Percentiles rank a stretch among this genome's conserved stretches.
These are phyloP conservation scores for Turritopsis rubra DNA, from an alignment of 30 jellyfish, hydroid and myxozoan species.

Conservation along the genomic window DNA sequence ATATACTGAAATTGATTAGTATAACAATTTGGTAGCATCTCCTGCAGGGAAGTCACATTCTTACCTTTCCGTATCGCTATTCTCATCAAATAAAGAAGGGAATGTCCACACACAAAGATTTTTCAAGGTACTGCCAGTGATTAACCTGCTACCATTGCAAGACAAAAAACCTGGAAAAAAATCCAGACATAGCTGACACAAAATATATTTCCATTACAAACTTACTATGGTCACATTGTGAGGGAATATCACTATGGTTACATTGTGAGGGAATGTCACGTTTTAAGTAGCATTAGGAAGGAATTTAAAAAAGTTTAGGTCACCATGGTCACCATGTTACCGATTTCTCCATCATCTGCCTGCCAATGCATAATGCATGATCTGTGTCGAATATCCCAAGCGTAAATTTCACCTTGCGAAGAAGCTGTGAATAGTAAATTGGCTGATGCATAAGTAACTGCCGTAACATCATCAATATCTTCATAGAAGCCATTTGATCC, in stretches of 20 bases:
- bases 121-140: conserved; percentile 72
- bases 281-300: no score
- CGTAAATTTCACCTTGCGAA: conserved; percentile 60
- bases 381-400: conserved; percentile 69
- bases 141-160: conserved; percentile 26
- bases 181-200: background rate
- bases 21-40: no score
- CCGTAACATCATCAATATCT: conserved; percentile 24
- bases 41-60: background rate
- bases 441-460: background rate
- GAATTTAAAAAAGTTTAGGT: no score
- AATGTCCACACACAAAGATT: conserved; percentile 72
- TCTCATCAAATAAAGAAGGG: conserved; percentile 4
- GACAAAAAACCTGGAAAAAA: background rate
- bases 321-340: no score
- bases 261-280: no score
- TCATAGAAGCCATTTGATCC: background rate
- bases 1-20: no score
- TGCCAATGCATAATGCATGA: conserved; percentile 85
- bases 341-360: conserved; percentile 69
- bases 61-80: background rate
- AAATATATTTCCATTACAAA: no score
- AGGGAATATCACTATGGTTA: no score
- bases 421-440: conserved; percentile 20
- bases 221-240: no score